Base-by-base conservation (phyloP, 2,797 vertebrate species). In the Micrastur ruficollis region DNA sequence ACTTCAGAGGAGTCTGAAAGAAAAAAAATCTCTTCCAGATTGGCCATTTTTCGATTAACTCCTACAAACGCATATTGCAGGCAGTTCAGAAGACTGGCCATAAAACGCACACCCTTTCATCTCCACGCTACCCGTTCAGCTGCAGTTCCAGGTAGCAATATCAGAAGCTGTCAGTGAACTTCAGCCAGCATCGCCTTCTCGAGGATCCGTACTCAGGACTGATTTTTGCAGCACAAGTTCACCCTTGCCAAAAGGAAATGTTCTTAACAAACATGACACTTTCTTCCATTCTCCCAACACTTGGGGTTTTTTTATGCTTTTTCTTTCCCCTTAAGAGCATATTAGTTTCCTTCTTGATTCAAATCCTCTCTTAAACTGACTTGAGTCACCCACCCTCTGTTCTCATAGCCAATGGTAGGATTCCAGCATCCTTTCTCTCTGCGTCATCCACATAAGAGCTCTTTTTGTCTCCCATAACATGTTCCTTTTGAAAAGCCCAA, bases 331-430 rank as follows among this genome's bases (percentile, higher is more conserved):
- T 79, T 85, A 88, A 89, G 23, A 76, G 19, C 32, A 32, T 32
- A 4, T 80, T 59, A 71, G 67, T 91, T 97, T 97, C 89, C 74
- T 82, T 75, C 87, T 95, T 25, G 53, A 89, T 96, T 96, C 73
- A 95, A 92, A 95, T 95, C 63, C 67, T 86, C 65, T 95, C 66
- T 95, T 75, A 79, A 92, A 88, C 67, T 36, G 36, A 81, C 50
- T 52, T 27, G 79, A 90, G 88, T 81, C 84, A 91, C 58, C 34
- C 74, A 81, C 34, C 25, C 81, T 93, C 90, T 96, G 89, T 90
- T 96, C 85, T 84, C 12, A 15, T 49, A 88, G 93, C 70, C 81
- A 90, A 12, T 47, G 47, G 32, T 89, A 83, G 89, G 87, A 81
- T 96, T 86, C 67, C 59, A 66, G 34, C 12, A 74, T 56, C 78